A percentile compares a stretch with the other conserved stretches of the same genome.
Evolutionary conservation across 2,888 invertebrate genomes (phyloP).

Genomic region (Leucania comma): DNA sequence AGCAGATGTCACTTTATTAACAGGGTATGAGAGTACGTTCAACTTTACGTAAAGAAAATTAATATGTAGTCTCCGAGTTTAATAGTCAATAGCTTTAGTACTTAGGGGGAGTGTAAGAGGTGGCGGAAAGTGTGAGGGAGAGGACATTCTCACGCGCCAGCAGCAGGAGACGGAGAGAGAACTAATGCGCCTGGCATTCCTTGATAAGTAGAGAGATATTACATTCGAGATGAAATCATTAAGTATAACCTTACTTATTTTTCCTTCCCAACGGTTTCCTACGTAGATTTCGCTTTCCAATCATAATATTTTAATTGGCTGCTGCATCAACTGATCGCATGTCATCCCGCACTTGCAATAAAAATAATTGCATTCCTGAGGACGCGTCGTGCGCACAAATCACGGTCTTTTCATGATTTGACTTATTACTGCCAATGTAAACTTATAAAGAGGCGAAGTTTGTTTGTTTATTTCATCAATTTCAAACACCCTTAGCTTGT

Average conservation of each 20-base stretch:
- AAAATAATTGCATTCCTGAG: slow-evolving; percentile 49
- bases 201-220: not conserved
- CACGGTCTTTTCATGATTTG: slow-evolving; percentile 8
- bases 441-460: not conserved
- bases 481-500: too few relatives aligned
- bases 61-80: not conserved
- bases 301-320: slow-evolving; percentile 25
- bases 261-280: slow-evolving; percentile 19
- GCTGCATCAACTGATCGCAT: slow-evolving; percentile 39
- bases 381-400: slow-evolving; percentile 30
- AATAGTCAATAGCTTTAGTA: slow-evolving; percentile 20
- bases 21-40: slow-evolving; percentile 11
- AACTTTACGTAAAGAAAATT: slow-evolving; percentile 21
- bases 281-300: slow-evolving; percentile 34
- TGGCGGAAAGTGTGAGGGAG: too few relatives aligned
- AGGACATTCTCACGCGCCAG: too few relatives aligned
- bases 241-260: slow-evolving; percentile 6
- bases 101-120: not conserved
- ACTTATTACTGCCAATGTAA: slow-evolving; percentile 2
- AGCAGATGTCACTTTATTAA: slow-evolving; percentile 31
- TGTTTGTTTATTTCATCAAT: not conserved
- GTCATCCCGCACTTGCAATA: slow-evolving; percentile 33
- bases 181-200: too few relatives aligned
- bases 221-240: not conserved
- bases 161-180: too few relatives aligned